Conservation (phyloP, 92 coral and sea anemone species). For the Palythoa caribaeorum region DNA sequence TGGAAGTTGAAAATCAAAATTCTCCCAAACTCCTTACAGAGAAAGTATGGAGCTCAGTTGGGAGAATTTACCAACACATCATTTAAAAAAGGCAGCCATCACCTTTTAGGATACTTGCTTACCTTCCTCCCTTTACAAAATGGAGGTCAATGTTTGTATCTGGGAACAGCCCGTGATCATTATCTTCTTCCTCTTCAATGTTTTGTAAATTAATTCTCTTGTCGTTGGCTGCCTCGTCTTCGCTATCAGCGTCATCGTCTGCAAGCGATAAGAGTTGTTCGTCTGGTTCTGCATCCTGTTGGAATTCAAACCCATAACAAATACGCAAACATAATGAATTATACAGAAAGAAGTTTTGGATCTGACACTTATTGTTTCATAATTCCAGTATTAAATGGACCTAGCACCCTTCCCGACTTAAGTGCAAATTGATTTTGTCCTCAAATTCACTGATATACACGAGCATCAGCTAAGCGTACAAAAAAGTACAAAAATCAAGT, state of each 20-base stretch:
- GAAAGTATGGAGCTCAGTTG: too few relatives aligned
- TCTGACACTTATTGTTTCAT: too few relatives aligned
- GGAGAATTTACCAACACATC: too few relatives aligned
- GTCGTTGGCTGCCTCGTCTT: slow-evolving; percentile 32
- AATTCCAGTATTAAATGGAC: too few relatives aligned
- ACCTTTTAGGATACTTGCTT: slow-evolving; percentile 9
- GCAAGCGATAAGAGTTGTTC: slow-evolving; percentile 80
- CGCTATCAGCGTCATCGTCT: slow-evolving; percentile 38
- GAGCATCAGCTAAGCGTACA: neutral
- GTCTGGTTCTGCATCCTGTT: slow-evolving; percentile 74
- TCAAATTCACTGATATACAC: too few relatives aligned
- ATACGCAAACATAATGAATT: too few relatives aligned
- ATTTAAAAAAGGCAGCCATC: too few relatives aligned
- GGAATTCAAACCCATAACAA: neutral
- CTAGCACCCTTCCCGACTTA: too few relatives aligned
- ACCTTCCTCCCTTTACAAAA: slow-evolving; percentile 89
- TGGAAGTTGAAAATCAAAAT: too few relatives aligned
- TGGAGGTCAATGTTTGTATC: slow-evolving; percentile 91
- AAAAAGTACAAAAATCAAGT: neutral
- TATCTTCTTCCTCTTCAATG: slow-evolving; percentile 66
- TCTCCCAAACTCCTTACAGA: too few relatives aligned
- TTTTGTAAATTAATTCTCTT: slow-evolving; percentile 24
- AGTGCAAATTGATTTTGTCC: too few relatives aligned
- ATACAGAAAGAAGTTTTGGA: too few relatives aligned
- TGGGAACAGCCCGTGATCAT: slow-evolving; percentile 71